Evolutionary conservation across 2,888 invertebrate genomes (phyloP).

Genomic region (Blastobasis adustella): DNA sequence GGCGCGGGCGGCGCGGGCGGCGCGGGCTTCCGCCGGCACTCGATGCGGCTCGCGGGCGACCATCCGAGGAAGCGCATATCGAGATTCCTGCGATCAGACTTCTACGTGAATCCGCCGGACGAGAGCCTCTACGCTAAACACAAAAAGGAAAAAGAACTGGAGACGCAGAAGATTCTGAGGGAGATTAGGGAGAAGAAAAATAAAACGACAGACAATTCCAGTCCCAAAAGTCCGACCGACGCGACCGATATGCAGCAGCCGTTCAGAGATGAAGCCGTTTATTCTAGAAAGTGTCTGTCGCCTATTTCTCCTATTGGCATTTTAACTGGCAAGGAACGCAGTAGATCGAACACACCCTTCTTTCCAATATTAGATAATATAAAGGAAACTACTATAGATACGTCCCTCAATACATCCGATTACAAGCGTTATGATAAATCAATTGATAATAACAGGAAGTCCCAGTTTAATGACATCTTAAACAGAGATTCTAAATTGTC

Average conservation of each 20-base stretch:
- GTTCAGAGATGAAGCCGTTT: constrained; percentile 33
- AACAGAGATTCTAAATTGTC: constrained; percentile 59
- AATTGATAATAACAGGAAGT: constrained; percentile 24
- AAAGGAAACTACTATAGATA: constrained; percentile 52
- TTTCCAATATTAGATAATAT: constrained; percentile 69
- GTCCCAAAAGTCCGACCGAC: constrained; percentile 38
- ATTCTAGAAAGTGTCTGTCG: constrained; percentile 48
- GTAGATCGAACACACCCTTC: constrained; percentile 65
- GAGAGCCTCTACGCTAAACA: constrained; percentile 79
- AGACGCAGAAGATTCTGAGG: constrained; percentile 79
- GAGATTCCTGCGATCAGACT: constrained; percentile 85
- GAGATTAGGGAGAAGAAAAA: constrained; percentile 79
- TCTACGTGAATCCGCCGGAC: constrained; percentile 80
- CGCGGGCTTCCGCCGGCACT: constrained; percentile 37
- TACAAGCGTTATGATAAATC: constrained; percentile 22
- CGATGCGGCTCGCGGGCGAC: constrained; percentile 40
- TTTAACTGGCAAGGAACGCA: constrained; percentile 50
- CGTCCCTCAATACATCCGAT: constrained; percentile 24
- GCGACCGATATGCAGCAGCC: constrained; percentile 24
- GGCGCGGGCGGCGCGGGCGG: constrained; percentile 15
- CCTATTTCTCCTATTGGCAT: constrained; percentile 33
- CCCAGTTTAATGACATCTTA: constrained; percentile 32
- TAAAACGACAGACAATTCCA: constrained; percentile 42
- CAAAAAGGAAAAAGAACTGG: constrained; percentile 78
- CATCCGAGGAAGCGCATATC: constrained; percentile 75